phyloP scores from a whole-genome alignment of 2,113 vertebrate species.

The Aldabrachelys gigantea region DNA sequence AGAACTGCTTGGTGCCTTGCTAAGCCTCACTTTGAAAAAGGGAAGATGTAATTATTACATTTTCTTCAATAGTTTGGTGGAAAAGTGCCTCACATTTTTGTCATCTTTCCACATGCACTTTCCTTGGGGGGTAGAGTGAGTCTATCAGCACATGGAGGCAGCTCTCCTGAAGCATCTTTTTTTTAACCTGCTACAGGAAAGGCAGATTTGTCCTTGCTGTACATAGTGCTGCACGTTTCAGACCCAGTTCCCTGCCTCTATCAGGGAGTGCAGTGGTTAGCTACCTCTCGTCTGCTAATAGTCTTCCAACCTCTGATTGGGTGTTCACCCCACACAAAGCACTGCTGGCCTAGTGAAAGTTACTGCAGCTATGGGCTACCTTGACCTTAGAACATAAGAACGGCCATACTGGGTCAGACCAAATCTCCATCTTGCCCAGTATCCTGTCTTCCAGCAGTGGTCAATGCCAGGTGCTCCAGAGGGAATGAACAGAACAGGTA shows the following conservation, averaged over 20 bases:
- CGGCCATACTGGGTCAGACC: no score
- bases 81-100: not conserved
- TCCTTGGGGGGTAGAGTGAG: fast-evolving
- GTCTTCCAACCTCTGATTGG: not conserved
- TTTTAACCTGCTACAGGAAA: not conserved
- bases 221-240: fast-evolving
- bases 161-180: not conserved
- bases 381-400: not conserved
- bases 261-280: not conserved
- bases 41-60: fast-evolving
- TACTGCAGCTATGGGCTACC: not conserved
- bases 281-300: not conserved
- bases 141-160: fast-evolving
- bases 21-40: not conserved
- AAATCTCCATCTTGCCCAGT: no score
- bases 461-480: no score
- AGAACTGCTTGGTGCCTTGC: not conserved
- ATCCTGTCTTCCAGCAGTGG: no score
- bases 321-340: not conserved
- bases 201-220: fast-evolving
- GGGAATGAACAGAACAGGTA: no score
- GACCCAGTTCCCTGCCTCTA: not conserved
- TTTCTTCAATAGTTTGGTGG: not conserved
- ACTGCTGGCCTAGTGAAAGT: not conserved
- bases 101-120: not conserved